These are phyloP conservation scores for Gavialis gangeticus DNA, from an alignment of 2,113 vertebrate species.

Conservation along the genomic window DNA sequence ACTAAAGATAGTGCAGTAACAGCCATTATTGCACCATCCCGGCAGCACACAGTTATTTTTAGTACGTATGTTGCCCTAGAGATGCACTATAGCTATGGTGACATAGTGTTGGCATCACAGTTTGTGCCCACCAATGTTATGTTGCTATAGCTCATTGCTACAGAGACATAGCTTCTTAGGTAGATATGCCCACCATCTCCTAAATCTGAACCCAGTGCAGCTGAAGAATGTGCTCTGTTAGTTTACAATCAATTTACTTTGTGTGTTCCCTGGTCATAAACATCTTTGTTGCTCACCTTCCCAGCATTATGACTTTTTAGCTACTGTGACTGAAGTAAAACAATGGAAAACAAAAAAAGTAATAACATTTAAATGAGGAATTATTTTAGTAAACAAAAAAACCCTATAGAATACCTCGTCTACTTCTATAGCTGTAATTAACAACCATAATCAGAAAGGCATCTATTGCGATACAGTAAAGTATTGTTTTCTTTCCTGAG, in stretches of 20 bases:
- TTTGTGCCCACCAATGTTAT: too few relatives aligned
- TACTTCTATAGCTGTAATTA: background rate
- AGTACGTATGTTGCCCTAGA: too few relatives aligned
- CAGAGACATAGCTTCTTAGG: background rate
- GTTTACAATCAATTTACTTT: background rate
- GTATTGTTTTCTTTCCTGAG: background rate
- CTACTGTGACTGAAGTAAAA: background rate
- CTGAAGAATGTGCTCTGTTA: background rate
- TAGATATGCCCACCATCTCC: background rate
- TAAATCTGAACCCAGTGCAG: background rate
- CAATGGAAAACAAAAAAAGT: background rate
- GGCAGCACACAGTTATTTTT: too few relatives aligned
- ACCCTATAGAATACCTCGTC: background rate
- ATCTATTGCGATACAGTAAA: background rate
- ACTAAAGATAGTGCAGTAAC: too few relatives aligned
- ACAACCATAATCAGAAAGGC: background rate
- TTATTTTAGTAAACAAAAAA: background rate
- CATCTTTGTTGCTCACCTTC: background rate
- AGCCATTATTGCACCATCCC: too few relatives aligned
- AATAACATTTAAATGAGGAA: background rate
- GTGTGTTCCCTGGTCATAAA: background rate
- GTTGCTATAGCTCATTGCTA: background rate
- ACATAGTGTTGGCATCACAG: too few relatives aligned
- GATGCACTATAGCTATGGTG: too few relatives aligned
- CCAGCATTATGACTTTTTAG: background rate